Evolutionary conservation across 2,113 vertebrate genomes (phyloP).

Genomic region (Dipodomys stephensi): DNA sequence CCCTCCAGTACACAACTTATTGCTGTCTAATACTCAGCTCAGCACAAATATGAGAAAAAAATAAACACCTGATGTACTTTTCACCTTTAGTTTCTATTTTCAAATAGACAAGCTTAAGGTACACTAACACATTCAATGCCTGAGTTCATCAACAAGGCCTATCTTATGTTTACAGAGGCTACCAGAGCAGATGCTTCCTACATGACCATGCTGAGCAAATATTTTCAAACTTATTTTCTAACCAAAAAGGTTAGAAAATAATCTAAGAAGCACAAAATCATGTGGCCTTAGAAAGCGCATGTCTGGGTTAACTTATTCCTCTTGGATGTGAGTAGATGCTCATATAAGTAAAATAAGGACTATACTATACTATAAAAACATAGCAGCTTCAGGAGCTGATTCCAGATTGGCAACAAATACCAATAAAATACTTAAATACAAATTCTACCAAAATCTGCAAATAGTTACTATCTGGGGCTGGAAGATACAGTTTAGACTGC

Average conservation of each 20-base stretch:
- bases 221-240: too few species aligned
- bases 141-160: neutral
- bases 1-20: neutral
- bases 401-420: slow-evolving; percentile 53
- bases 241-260: neutral
- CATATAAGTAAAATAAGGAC: slow-evolving; percentile 44
- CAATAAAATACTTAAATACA: slow-evolving; percentile 47
- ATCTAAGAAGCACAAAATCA: neutral
- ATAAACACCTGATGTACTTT: neutral
- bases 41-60: neutral
- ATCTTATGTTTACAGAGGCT: neutral
- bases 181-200: neutral
- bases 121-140: neutral
- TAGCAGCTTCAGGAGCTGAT: neutral
- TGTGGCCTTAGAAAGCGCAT: slow-evolving; percentile 33
- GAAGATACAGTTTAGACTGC: slow-evolving; percentile 32
- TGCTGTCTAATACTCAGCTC: neutral
- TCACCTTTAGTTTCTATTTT: neutral
- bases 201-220: neutral
- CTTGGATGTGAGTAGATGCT: neutral
- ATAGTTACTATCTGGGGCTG: slow-evolving; percentile 14
- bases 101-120: neutral
- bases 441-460: slow-evolving; percentile 32
- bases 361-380: neutral
- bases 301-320: neutral